Evolutionary conservation across 2,797 vertebrate species (phyloP).

Genomic region (Denticeps clupeoides): DNA sequence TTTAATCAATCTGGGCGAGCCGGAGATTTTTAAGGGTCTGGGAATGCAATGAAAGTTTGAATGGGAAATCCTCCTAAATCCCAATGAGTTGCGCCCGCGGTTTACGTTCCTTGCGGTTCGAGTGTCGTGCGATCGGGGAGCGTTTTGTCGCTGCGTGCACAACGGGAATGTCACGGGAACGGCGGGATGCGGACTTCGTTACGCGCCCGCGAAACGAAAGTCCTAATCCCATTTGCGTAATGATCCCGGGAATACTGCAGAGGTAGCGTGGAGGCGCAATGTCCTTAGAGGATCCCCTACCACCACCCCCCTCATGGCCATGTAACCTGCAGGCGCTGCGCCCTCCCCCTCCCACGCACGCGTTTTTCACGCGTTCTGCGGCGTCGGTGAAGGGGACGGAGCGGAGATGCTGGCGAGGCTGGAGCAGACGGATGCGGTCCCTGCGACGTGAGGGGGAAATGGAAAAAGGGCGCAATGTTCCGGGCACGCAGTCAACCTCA

Average conservation of each 20-base stretch:
- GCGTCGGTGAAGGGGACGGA: too few species aligned
- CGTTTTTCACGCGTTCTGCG: not conserved
- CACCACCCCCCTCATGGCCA: too few species aligned
- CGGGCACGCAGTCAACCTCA: conserved; percentile 53
- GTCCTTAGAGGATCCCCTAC: conserved; percentile 30
- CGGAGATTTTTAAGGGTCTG: not conserved
- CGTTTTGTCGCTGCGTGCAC: too few species aligned
- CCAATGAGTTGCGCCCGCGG: conserved; percentile 11
- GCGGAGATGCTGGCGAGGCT: conserved; percentile 26
- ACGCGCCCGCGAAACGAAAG: not conserved
- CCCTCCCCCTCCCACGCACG: not conserved
- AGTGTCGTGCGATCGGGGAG: too few species aligned
- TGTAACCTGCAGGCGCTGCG: conserved; percentile 2
- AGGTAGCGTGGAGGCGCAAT: conserved; percentile 54
- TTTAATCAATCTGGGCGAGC: conserved; percentile 4
- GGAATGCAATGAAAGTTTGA: conserved; percentile 12
- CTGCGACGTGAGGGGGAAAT: conserved; percentile 43
- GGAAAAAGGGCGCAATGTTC: conserved; percentile 60
- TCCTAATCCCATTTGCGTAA: conserved; percentile 35
- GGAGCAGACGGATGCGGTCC: conserved; percentile 50
- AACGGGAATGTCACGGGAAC: too few species aligned
- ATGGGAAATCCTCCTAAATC: conserved; percentile 13
- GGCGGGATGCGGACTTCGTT: too few species aligned
- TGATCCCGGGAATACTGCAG: conserved; percentile 50
- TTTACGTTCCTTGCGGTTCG: too few species aligned